Conservation (phyloP, 2,797 vertebrate genomes). For the Leptodactylus fallax region DNA sequence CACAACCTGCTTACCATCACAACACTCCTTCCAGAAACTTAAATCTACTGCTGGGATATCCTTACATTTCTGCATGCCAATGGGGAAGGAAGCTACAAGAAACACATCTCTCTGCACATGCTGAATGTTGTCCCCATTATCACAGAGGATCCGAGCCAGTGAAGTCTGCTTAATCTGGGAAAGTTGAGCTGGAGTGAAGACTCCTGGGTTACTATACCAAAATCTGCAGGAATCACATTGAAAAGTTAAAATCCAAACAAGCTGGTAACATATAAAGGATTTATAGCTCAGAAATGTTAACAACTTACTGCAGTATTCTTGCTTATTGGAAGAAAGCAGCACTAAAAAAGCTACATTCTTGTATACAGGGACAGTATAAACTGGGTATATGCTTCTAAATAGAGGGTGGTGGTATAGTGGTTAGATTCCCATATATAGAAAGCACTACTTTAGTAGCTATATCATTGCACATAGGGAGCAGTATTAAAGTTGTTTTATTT, state of each 20-base stretch:
- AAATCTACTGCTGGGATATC: conserved; percentile 71
- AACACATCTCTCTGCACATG: conserved; percentile 75
- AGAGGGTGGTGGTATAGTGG: too few species aligned
- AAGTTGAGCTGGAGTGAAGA: conserved; percentile 71
- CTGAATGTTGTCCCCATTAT: conserved; percentile 75
- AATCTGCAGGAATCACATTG: conserved; percentile 67
- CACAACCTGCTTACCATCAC: conserved; percentile 69
- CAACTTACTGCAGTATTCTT: background rate
- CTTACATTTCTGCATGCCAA: conserved; percentile 71
- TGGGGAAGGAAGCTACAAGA: conserved; percentile 68
- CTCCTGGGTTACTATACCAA: conserved; percentile 75
- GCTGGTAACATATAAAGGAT: background rate
- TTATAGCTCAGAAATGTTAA: background rate
- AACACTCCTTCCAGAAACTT: conserved; percentile 75
- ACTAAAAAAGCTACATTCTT: background rate
- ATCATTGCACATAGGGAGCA: background rate
- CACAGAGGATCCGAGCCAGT: conserved; percentile 74
- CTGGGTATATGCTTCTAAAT: too few species aligned
- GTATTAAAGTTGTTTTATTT: background rate
- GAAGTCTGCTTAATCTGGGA: conserved; percentile 73
- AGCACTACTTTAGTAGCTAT: background rate
- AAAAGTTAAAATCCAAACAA: background rate
- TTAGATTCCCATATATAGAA: too few species aligned
- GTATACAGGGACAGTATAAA: background rate
- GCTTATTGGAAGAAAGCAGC: too few species aligned